phyloP scores from a whole-genome alignment of 2,797 vertebrate genomes.

The Poliocrania exsul region DNA sequence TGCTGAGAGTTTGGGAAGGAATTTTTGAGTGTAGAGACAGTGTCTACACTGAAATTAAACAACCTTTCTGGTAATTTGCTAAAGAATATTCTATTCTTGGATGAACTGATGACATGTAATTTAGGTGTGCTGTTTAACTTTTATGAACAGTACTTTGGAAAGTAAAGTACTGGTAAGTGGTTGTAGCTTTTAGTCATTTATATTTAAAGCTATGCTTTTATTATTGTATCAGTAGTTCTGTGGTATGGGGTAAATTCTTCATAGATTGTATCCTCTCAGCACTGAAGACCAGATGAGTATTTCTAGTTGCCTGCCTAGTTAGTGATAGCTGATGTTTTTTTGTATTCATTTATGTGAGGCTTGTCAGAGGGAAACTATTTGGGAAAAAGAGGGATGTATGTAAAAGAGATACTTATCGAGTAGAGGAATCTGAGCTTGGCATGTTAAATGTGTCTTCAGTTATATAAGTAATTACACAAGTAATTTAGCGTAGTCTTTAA shows the following conservation, averaged over 20 bases:
- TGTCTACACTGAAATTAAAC: not conserved
- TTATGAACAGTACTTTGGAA: not conserved
- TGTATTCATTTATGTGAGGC: not conserved
- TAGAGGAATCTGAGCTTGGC: not conserved
- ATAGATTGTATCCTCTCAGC: not conserved
- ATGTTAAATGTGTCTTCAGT: slow-evolving; percentile 8
- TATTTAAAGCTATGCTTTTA: not conserved
- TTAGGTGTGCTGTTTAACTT: not conserved
- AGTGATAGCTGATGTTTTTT: not conserved
- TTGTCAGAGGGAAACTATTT: not conserved
- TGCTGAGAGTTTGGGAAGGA: not conserved
- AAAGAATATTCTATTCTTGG: not conserved
- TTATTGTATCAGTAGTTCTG: not conserved
- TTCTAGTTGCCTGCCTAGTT: not conserved
- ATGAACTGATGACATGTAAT: not conserved
- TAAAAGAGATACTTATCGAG: not conserved
- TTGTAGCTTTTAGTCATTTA: not conserved
- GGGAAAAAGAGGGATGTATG: not conserved
- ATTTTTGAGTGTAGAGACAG: not conserved
- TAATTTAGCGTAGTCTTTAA: slow-evolving; percentile 25
- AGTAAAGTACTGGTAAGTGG: not conserved
- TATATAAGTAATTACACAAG: slow-evolving; percentile 45
- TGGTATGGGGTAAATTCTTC: not conserved
- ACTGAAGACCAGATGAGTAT: not conserved
- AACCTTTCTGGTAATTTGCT: not conserved